phyloP scores from a whole-genome alignment of 2,888 invertebrate species.

The Hybos culiciformis region DNA sequence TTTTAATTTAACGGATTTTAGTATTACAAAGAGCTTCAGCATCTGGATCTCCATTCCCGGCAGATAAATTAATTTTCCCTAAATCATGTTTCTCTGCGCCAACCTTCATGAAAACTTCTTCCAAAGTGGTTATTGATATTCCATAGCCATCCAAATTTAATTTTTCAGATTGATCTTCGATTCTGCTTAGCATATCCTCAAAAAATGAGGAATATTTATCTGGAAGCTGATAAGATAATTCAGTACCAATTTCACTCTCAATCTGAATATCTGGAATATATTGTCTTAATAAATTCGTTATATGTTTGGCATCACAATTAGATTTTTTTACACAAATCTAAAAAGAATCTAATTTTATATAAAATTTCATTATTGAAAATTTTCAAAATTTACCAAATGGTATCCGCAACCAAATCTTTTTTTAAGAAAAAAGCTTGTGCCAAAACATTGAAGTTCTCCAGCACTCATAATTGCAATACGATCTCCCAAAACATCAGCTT shows the following conservation, averaged over 20 bases:
- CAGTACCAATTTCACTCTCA: conserved; percentile 60
- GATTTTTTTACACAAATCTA: conserved; percentile 39
- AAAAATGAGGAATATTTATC: conserved; percentile 48
- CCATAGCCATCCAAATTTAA: conserved; percentile 67
- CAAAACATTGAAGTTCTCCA: conserved; percentile 63
- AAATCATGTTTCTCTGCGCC: conserved; percentile 36
- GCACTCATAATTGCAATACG: conserved; percentile 72
- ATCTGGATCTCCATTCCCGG: no score
- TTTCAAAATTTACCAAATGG: conserved; percentile 40
- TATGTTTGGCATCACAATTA: conserved; percentile 37
- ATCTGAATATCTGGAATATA: conserved; percentile 52
- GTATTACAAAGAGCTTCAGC: no score
- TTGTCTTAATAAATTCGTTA: conserved; percentile 46
- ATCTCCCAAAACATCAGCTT: conserved; percentile 71
- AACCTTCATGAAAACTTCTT: conserved; percentile 77
- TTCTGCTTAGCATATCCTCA: conserved; percentile 50
- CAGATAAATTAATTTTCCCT: no score
- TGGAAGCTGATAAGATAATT: conserved; percentile 55
- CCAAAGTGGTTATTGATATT: conserved; percentile 70
- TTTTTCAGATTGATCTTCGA: conserved; percentile 44
- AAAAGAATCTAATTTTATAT: not conserved
- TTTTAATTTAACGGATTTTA: no score
- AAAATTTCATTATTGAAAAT: not conserved
- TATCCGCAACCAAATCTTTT: conserved; percentile 75
- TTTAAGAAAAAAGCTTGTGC: conserved; percentile 64